Base-by-base conservation (phyloP, 2,113 vertebrate genomes). In the Neolamprologus brichardi region DNA sequence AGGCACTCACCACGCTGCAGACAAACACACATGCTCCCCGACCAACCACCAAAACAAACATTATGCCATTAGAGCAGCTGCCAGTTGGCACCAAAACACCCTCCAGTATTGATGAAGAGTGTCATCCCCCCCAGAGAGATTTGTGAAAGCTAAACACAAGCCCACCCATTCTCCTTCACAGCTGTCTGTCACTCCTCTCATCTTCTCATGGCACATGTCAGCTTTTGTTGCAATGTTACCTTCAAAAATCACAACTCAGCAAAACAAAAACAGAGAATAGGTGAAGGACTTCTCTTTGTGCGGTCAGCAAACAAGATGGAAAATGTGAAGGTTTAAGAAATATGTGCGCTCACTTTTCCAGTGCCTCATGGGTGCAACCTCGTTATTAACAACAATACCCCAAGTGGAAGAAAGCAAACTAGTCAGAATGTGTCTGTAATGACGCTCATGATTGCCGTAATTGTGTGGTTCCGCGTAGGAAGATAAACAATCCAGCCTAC, bases 1-100 rank as follows among this genome's bases (percentile, higher is more conserved):
- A 88, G 81, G 85, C 87, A 82, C 67, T 82, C 85, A 60, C 82
- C 12, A 67, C 58, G 49, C 84, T 62, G 79, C 85, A 88, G 72
- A 86, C 64, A 92, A 91, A 89, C 87, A 90, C 88, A 85, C 77
- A 86, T 8, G 54, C 77, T 53, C 70, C 12, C 20, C 18, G n/a
- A 81, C 23, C 56, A 78, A 82, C 88, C 90, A 93, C 92, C 86
- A 89, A 90, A 84, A 93, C 84, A 84, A 30, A 8, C 37, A 37
- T 84, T 49, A 14, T 67, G 80, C 70, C 85, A 86, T 79, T 28
- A 84, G 49, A 89, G 81, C 91, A 87, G 85, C 87, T 86, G 86
- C 79, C 87, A 84, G 82, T 28, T 56, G 46, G 67, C n/a, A 54
- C 62, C 25, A 5, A 44, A 81, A 83, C 82, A 82, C 79, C 84